Base-by-base conservation (phyloP, 2,888 invertebrate species). In the Dysmachus trigonus region DNA sequence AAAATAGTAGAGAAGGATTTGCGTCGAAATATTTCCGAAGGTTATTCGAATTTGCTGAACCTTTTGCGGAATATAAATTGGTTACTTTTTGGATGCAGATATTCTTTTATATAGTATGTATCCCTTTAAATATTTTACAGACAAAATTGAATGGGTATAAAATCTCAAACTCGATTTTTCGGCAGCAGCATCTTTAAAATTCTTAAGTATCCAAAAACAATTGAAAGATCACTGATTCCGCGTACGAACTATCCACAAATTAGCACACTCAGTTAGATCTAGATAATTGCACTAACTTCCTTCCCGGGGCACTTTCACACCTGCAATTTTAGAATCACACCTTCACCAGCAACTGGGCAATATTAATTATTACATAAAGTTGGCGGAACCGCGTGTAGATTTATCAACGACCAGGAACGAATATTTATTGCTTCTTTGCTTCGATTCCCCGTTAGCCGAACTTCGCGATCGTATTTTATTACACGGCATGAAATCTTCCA, bases 381-480 rank as follows among this genome's bases (percentile, higher is more conserved):
- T 10, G 47, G 6, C n/a, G 47, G 15, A 47, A 47, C 47, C 47
- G 47, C n/a, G 47, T 47, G 6, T 6, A n/a, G n/a, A 18, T 18
- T n/a, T 47, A 47, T 47, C 18, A 47, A 47, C 47, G 62, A 62
- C 7, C 10, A 62, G 18, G 62, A 62, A 22, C 18, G 62, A 62
- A 27, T 62, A 62, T 62, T 22, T 27, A 27, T 62, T 22, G 62
- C 62, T 62, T 62, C 62, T 62, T n/a, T 27, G 10, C 27, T 62
- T 62, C 35, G 51, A 62, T 62, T 82, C 62, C 47, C 47, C 81
- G 81, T 82, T 82, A 82, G 35, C 53, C 22, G 81, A 82, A 62
- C 81, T 35, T 62, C 62, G 62, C 22, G 62, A 62, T 33, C 62
- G 47, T 82, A 35, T 82, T 62, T 82, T 82, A 82, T 82, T 82